phyloP scores from a whole-genome alignment of 37 sponge, comb jelly and placozoan genomes.

The Beroe ovata region DNA sequence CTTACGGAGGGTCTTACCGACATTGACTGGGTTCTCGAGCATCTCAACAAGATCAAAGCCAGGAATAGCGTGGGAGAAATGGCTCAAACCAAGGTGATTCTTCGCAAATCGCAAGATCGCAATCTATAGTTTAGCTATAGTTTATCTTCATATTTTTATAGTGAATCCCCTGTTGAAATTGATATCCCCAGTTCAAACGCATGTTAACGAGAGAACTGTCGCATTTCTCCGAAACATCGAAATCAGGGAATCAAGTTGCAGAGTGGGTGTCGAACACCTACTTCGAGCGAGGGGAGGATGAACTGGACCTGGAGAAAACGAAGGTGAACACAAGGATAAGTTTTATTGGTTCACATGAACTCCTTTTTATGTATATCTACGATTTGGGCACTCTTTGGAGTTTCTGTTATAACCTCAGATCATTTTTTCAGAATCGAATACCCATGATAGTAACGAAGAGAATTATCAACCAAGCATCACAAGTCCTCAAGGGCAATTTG shows the following conservation, averaged over 20 bases:
- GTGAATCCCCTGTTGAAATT: too few species aligned
- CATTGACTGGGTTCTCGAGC: constrained; percentile 86
- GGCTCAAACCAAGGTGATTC: constrained; percentile 83
- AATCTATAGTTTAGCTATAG: too few species aligned
- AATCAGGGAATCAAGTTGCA: constrained; percentile 72
- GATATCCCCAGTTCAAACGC: constrained; percentile 70
- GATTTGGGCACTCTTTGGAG: background rate
- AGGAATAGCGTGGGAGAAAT: constrained; percentile 81
- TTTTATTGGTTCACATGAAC: background rate
- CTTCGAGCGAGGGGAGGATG: constrained; percentile 52
- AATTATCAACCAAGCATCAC: constrained; percentile 41
- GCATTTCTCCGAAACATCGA: constrained; percentile 73
- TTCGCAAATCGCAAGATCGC: too few species aligned
- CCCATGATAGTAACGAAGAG: constrained; percentile 1
- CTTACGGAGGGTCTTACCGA: constrained; percentile 72
- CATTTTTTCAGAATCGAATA: constrained; percentile 45
- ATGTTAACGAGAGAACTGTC: constrained; percentile 73
- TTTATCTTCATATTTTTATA: too few species aligned
- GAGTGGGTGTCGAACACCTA: constrained; percentile 74
- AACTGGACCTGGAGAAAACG: constrained; percentile 41
- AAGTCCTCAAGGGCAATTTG: constrained; percentile 45
- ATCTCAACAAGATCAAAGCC: constrained; percentile 81
- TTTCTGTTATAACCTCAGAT: background rate
- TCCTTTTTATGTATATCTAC: background rate
- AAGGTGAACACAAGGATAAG: constrained; percentile 24